Base-by-base conservation (phyloP, 92 coral and sea anemone species). In the Heteractis magnifica region DNA sequence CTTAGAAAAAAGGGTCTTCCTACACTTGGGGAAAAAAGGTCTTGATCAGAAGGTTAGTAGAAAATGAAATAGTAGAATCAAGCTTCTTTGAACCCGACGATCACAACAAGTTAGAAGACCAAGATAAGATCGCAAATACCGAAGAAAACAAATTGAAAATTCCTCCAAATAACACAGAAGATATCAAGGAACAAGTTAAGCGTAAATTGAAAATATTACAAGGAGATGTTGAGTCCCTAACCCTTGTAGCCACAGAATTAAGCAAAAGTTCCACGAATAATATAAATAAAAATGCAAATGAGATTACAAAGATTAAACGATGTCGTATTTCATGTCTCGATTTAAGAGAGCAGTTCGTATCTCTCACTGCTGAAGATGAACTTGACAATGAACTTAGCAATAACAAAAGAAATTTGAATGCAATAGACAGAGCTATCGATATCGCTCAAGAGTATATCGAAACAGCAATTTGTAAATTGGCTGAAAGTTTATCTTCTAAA, bases 281-380 rank as follows among this genome's bases (percentile, higher is more conserved):
- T n/a, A n/a, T n/a, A 82, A 15, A 53, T 71, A 16, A 82, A 82
- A 82, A 77, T 81, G 75, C 49, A 71, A 64, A n/a, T 71, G 21
- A 81, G 85, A 81, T 51, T 81, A 14, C 77, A 81, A 70, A 68
- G 84, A 64, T 34, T 70, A 14, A 81, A 56, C 77, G 20, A 51
- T 60, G 56, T 56, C 49, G 18, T 14, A 78, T 34, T 70, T 65
- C 72, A 68, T 71, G 60, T 71, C 21, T 81, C 49, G 77, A 81
- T n/a, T 16, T 65, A 62, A 68, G 84, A 49, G 75, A 81, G 72
- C 60, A 51, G 55, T 21, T 81, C 58, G 64, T 23, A 51, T 50
- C 52, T 11, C 52, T 81, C 48, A 70, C 76, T 65, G 78, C 78
- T 16, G 85, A 72, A 56, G 78, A 81, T 26, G 75, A 56, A 34